phyloP scores from a whole-genome alignment of 2,797 vertebrate genomes.

The Eptatretus atami region DNA sequence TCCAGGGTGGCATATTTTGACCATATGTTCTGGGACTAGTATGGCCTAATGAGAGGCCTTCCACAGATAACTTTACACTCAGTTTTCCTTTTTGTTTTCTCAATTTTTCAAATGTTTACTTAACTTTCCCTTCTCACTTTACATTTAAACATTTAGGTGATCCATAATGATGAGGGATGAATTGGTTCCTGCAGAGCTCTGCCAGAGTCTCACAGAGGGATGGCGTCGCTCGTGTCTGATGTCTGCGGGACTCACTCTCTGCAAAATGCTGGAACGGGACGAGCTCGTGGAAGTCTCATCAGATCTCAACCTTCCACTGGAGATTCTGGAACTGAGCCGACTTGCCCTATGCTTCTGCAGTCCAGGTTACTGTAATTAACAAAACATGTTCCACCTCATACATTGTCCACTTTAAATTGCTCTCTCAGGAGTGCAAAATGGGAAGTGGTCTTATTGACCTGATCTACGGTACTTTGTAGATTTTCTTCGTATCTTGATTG shows the following conservation, averaged over 20 bases:
- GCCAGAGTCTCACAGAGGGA: conserved; percentile 25
- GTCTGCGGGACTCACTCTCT: conserved; percentile 34
- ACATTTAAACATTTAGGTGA: too few relatives aligned
- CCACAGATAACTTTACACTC: too few relatives aligned
- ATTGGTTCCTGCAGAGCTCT: conserved; percentile 16
- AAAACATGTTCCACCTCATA: too few relatives aligned
- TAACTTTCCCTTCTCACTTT: too few relatives aligned
- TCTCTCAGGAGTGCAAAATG: not conserved
- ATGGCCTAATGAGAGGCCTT: too few relatives aligned
- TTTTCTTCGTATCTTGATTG: too few relatives aligned
- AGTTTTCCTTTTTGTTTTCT: too few relatives aligned
- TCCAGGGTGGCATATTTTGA: too few relatives aligned
- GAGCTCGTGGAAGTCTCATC: conserved; percentile 27
- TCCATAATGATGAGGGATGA: too few relatives aligned
- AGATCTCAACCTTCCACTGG: conserved; percentile 30
- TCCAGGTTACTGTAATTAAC: conserved; percentile 18
- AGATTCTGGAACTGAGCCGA: conserved; percentile 36
- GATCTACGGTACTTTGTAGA: too few relatives aligned
- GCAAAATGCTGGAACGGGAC: conserved; percentile 43
- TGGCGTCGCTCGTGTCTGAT: conserved; percentile 38
- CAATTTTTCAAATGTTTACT: too few relatives aligned
- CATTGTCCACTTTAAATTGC: not conserved
- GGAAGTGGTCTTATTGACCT: not conserved
- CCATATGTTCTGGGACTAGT: too few relatives aligned
- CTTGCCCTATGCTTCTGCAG: conserved; percentile 48